Percentiles rank a stretch among this genome's conserved stretches.
These are phyloP conservation scores for Misgurnus mizolepis DNA, from an alignment of 2,113 vertebrate genomes.

Conservation along the genomic window DNA sequence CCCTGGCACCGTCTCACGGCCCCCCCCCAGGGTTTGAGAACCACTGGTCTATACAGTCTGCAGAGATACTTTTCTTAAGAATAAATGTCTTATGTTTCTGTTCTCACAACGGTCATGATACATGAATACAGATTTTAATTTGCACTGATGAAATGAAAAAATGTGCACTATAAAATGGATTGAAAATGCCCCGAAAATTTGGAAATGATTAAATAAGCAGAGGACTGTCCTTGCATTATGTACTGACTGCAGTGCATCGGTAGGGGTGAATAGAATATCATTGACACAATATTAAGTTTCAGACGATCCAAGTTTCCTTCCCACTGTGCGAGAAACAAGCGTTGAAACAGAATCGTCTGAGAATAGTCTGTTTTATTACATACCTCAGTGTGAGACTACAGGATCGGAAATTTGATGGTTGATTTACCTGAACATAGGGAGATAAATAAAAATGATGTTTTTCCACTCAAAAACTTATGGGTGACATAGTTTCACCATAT, in stretches of 20 bases:
- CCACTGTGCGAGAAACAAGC: conserved; percentile 20
- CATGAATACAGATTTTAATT: neutral
- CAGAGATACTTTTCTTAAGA: neutral
- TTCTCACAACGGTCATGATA: neutral
- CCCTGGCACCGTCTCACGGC: too few species aligned
- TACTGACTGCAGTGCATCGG: neutral
- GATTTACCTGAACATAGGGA: conserved; percentile 27
- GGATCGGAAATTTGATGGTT: neutral
- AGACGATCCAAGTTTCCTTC: conserved; percentile 10
- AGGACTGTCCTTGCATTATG: conserved; percentile 18
- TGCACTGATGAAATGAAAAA: neutral
- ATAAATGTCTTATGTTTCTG: neutral
- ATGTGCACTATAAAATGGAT: neutral
- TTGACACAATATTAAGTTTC: conserved; percentile 26
- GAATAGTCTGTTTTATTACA: conserved; percentile 24
- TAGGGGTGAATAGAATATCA: conserved; percentile 31
- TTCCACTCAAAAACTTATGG: neutral
- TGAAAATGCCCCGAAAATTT: neutral
- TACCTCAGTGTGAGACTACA: conserved; percentile 28
- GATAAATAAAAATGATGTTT: neutral
- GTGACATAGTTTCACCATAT: neutral
- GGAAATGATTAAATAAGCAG: conserved; percentile 12
- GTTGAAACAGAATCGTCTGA: conserved; percentile 34
- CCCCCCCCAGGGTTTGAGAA: too few species aligned
- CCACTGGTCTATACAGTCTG: neutral